Percentiles rank a stretch among this genome's conserved stretches.
phyloP scores from a whole-genome alignment of 2,113 vertebrate species.

The Paradoxurus hermaphroditus region DNA sequence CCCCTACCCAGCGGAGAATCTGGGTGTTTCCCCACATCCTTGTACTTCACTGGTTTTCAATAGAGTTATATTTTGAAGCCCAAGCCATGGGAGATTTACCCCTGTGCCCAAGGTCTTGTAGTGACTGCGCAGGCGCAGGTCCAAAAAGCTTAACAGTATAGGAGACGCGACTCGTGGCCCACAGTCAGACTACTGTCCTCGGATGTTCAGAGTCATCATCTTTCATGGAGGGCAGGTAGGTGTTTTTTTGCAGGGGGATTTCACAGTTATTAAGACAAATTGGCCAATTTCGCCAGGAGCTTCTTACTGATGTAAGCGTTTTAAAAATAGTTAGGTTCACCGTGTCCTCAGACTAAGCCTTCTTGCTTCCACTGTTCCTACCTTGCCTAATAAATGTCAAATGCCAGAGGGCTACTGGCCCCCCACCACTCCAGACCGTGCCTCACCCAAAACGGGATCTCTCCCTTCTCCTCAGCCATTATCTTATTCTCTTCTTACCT shows the following conservation, averaged over 20 bases:
- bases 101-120: background rate
- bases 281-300: background rate
- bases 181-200: background rate
- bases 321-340: background rate
- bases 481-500: background rate
- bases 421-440: background rate
- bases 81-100: background rate
- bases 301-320: background rate
- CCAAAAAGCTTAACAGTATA: background rate
- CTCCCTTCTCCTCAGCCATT: background rate
- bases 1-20: background rate
- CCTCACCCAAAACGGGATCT: background rate
- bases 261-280: background rate
- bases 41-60: background rate
- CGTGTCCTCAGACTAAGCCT: background rate
- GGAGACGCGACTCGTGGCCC: background rate
- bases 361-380: background rate
- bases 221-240: accelerated
- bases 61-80: background rate
- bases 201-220: background rate
- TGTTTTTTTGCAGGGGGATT: background rate
- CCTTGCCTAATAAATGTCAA: background rate
- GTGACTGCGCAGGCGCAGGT: background rate
- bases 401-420: background rate
- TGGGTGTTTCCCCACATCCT: background rate